Base-by-base conservation (phyloP, 92 coral and sea anemone species). In the Desmophyllum pertusum region DNA sequence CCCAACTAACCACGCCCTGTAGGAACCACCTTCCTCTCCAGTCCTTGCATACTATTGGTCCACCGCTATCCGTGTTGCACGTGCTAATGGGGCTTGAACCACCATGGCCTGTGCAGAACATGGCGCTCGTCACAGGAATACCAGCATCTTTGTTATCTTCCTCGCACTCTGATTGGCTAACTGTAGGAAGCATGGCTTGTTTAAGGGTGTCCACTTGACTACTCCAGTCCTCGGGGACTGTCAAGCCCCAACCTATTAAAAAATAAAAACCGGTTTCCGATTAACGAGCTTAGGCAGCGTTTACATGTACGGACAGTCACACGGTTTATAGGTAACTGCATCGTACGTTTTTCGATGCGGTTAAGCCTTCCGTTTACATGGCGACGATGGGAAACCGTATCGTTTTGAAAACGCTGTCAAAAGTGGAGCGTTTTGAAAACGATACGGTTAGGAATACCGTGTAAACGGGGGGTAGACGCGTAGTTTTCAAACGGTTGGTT, bases 1-100 rank as follows among this genome's bases (percentile, higher is more conserved):
- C 95, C 91, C 91, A 92, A 66, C 95, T 92, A 51, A 92, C 95
- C 79, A 92, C 95, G 39, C 95, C 95, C 71, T 92, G 95, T 21
- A 92, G 87, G 35, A 65, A 81, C 95, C 95, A 92, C 30, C 79
- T 77, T 14, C 93, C 94, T 31, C 43, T 70, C n/a, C 23, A 30
- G 46, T 72, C 81, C 83, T 65, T 62, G 52, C 95, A 92, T 1
- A 90, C 91, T 19, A 92, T 85, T 53, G 95, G 93, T 39, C 95
- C 95, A 30, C 95, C 95, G 51, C 95, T 92, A 55, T 92, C 95
- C 0, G 95, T 90, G 83, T 92, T 92, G 65, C 95, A 92, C 11
- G 95, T 89, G 39, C 71, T 79, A 13, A 83, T 61, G 7, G 93
- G 78, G 29, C 88, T 81, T 27, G 73, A 73, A 3, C 77, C 85